A percentile compares a stretch with the other conserved stretches of the same genome.
phyloP scores from a whole-genome alignment of 2,113 vertebrate species.

The Vulpes lagopus region DNA sequence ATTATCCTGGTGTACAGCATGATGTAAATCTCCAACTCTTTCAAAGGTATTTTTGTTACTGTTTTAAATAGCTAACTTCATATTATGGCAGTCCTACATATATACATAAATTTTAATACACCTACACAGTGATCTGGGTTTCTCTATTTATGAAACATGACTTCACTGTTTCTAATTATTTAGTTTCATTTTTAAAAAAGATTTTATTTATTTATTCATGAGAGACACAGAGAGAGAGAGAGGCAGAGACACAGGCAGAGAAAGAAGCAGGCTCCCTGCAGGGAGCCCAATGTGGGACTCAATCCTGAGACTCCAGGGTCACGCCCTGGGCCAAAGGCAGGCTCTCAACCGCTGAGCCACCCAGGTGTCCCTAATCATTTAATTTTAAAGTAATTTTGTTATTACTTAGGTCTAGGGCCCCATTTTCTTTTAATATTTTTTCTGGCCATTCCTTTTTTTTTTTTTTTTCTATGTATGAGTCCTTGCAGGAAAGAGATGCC shows the following conservation, averaged over 20 bases:
- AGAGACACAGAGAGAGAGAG: too few relatives aligned
- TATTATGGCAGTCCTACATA: not conserved
- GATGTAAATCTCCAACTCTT: not conserved
- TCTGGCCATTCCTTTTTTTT: not conserved
- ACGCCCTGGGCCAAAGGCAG: too few relatives aligned
- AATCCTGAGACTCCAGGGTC: too few relatives aligned
- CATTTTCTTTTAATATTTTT: constrained; percentile 16
- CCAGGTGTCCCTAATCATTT: not conserved
- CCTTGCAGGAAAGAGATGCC: not conserved
- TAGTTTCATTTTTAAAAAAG: not conserved
- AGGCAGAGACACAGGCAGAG: too few relatives aligned
- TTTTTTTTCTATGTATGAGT: not conserved
- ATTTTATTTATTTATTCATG: too few relatives aligned
- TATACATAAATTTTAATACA: not conserved
- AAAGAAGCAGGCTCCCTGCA: too few relatives aligned
- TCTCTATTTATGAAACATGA: constrained; percentile 14
- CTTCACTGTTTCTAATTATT: not conserved
- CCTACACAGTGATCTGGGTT: not conserved
- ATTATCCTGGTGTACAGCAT: not conserved
- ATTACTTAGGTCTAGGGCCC: not conserved
- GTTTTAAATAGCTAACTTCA: not conserved
- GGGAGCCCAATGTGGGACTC: too few relatives aligned
- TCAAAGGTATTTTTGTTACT: not conserved
- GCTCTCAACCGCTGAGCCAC: too few relatives aligned
- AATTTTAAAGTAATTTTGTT: not conserved